phyloP scores from a whole-genome alignment of 2,888 invertebrate species.

The Scotopteryx bipunctaria region DNA sequence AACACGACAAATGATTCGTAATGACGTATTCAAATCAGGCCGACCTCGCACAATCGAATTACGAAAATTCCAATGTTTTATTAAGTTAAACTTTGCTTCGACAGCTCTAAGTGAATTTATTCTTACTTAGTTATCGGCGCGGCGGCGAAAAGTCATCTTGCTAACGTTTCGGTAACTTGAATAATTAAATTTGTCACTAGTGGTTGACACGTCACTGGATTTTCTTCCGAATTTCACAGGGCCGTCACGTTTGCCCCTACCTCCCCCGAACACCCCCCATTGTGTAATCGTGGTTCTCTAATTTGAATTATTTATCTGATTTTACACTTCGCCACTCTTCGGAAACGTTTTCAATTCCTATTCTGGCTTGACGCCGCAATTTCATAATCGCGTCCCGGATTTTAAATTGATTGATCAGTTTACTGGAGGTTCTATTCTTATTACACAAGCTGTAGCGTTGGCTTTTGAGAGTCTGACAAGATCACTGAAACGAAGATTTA shows the following conservation, averaged over 20 bases:
- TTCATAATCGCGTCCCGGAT: slow-evolving; percentile 30
- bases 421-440: slow-evolving; percentile 3
- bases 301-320: slow-evolving; percentile 82
- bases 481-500: too few species aligned
- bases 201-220: slow-evolving; percentile 79
- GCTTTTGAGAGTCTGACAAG: too few species aligned
- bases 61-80: slow-evolving; percentile 81
- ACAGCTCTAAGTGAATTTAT: slow-evolving; percentile 81
- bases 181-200: slow-evolving; percentile 82
- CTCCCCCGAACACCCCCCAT: slow-evolving; percentile 51
- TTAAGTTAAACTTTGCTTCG: slow-evolving; percentile 82
- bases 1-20: slow-evolving; percentile 64
- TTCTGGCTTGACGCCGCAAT: slow-evolving; percentile 30
- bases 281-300: slow-evolving; percentile 75
- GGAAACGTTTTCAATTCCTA: slow-evolving; percentile 46
- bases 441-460: not conserved
- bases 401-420: slow-evolving; percentile 32
- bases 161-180: slow-evolving; percentile 82
- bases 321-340: slow-evolving; percentile 57
- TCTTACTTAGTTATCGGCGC: slow-evolving; percentile 81
- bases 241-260: slow-evolving; percentile 70
- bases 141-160: slow-evolving; percentile 79
- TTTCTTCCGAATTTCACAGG: slow-evolving; percentile 73
- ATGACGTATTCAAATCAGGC: slow-evolving; percentile 78
- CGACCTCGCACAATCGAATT: slow-evolving; percentile 76